Evolutionary conservation across 2,797 vertebrate species (phyloP), one percentile per base, ranked within the genome.

Genomic region (Poeciliopsis gracilis): DNA sequence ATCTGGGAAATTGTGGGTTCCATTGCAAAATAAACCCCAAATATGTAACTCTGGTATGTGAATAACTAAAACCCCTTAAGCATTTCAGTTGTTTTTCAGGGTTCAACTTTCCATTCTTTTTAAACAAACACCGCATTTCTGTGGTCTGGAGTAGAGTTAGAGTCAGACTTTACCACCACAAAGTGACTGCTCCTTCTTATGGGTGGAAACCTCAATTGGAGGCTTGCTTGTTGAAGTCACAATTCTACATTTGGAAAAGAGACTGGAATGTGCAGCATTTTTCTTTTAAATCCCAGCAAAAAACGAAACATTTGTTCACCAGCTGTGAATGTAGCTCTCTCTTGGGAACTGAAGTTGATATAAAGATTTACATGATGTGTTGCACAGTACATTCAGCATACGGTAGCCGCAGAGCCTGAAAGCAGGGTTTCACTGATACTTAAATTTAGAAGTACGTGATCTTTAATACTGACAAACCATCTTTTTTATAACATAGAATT

Each of bases 171-270:
- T 69, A 87, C 88, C 79, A 80, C 88, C 85, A 92, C 91, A 91
- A 88, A 87, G 88, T 87, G 83, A 91, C 89, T 88, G 84, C 79
- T 82, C 82, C 86, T 43, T 92, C 88, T 92, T 73, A 43, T 88
- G 86, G 85, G 92, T 41, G 74, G 86, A 94, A 94, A 92, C 92
- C 86, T 93, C 91, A 93, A 90, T 91, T 93, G 87, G 83, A 91
- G 90, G 89, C 90, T 91, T 93, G 84, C 85, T 88, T 55, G 84
- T 86, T 92, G 86, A 94, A 94, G 87, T 93, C 92, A 90, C 74
- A 89, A 76, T 90, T 88, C 84, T 84, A 90, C 74, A 82, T 91
- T 91, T 93, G 86, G 79, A 30, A 88, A 83, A 87, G 72, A 84
- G 82, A 90, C 80, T 81, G 69, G 84, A 69, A 89, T 77, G 85